A percentile compares a stretch with the other conserved stretches of the same genome.
These are phyloP conservation scores for Periophthalmus magnuspinnatus DNA, from an alignment of 2,797 vertebrate species.

Conservation along the genomic window DNA sequence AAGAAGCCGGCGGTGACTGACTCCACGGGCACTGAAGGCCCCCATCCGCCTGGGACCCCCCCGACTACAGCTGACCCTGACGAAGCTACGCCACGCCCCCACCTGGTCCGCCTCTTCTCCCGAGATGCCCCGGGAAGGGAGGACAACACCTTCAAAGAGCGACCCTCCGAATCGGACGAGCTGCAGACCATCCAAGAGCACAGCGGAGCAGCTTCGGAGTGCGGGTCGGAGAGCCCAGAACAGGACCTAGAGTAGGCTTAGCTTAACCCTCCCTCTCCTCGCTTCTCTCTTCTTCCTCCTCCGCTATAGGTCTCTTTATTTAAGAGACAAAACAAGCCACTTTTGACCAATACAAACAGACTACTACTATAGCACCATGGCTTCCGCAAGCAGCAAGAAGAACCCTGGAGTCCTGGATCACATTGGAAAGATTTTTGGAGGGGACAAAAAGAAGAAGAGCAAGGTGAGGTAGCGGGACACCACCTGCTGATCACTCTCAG, in stretches of 20 bases:
- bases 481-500: conserved; percentile 35
- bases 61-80: conserved; percentile 89
- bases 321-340: conserved; percentile 53
- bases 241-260: conserved; percentile 86
- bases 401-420: conserved; percentile 93
- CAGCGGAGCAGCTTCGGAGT: conserved; percentile 85
- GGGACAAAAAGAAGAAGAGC: conserved; percentile 94
- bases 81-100: conserved; percentile 86
- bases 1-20: conserved; percentile 92
- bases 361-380: conserved; percentile 80
- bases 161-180: conserved; percentile 97
- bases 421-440: conserved; percentile 96
- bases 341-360: conserved; percentile 47
- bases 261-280: conserved; percentile 49
- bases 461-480: conserved; percentile 90
- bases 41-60: conserved; percentile 81
- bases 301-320: conserved; percentile 46
- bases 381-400: conserved; percentile 93
- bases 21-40: conserved; percentile 84
- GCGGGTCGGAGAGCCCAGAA: conserved; percentile 84
- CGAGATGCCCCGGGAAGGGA: conserved; percentile 98
- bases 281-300: conserved; percentile 48
- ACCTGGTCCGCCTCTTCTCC: conserved; percentile 99
- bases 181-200: conserved; percentile 98
- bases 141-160: conserved; percentile 99